Evolutionary conservation across 2,113 vertebrate species (phyloP).

Genomic region (Xerus inauris): DNA sequence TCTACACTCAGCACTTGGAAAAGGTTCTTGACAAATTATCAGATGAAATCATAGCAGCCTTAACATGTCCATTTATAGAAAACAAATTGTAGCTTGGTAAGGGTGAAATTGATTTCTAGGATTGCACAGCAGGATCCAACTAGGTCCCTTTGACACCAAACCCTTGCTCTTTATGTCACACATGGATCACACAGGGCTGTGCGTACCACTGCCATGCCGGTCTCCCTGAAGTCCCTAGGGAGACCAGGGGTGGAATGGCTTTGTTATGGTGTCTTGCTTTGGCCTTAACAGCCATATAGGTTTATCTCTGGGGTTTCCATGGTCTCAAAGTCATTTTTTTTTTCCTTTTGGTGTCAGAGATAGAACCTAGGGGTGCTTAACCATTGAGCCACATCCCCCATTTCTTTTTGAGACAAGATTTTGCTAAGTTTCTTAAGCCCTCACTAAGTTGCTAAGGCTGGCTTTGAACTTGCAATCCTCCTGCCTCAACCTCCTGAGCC

Average conservation of each 20-base stretch:
- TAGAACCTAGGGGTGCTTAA: too few species aligned
- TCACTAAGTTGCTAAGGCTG: background rate
- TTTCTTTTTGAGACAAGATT: background rate
- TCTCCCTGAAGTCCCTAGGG: background rate
- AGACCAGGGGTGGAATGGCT: background rate
- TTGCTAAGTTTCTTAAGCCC: background rate
- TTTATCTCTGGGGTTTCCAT: background rate
- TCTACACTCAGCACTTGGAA: background rate
- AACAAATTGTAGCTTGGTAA: background rate
- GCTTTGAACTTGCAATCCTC: background rate
- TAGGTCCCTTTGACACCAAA: background rate
- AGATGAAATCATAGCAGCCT: background rate
- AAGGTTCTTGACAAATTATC: background rate
- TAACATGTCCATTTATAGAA: background rate
- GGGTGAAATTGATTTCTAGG: background rate
- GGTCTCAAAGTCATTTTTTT: background rate
- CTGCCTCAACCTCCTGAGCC: background rate
- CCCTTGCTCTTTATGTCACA: background rate
- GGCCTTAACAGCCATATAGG: background rate
- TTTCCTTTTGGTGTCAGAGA: too few species aligned
- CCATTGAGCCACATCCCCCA: background rate
- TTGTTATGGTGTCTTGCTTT: background rate
- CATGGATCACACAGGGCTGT: too few species aligned
- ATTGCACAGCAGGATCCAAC: background rate
- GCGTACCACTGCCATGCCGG: accelerated